Conservation (phyloP, 2,888 invertebrate genomes). For the Heliconius hortense region DNA sequence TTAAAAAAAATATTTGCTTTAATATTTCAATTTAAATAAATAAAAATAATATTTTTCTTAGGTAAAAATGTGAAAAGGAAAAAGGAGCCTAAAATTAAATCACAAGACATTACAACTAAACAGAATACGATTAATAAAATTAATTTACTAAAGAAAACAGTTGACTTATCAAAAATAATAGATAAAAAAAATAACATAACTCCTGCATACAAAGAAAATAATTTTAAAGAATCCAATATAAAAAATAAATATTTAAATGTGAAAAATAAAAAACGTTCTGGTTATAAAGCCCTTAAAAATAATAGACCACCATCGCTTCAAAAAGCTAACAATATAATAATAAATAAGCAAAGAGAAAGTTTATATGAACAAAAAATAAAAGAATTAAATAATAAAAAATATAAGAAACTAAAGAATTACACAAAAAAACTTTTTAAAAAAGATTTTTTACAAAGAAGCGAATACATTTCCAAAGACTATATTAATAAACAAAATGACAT, state of each 20-base stretch:
- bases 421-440: not conserved
- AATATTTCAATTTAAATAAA: not conserved
- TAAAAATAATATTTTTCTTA: slow-evolving; percentile 43
- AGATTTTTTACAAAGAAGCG: not conserved
- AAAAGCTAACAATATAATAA: not conserved
- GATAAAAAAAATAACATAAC: not conserved
- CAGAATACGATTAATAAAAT: slow-evolving; percentile 16
- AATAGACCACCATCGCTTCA: slow-evolving; percentile 30
- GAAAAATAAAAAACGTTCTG: not conserved
- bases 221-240: slow-evolving; percentile 26
- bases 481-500: not conserved
- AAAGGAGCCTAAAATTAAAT: not conserved
- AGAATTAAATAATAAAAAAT: slow-evolving; percentile 5
- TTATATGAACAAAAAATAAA: not conserved
- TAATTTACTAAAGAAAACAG: not conserved
- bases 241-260: not conserved
- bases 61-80: slow-evolving; percentile 63
- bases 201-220: slow-evolving; percentile 8
- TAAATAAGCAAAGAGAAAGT: not conserved
- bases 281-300: slow-evolving; percentile 19
- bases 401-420: not conserved
- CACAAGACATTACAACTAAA: slow-evolving; percentile 18
- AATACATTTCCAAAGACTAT: not conserved
- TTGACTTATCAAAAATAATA: slow-evolving; percentile 7
- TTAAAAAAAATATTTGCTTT: no score